Evolutionary conservation across 2,113 vertebrate species (phyloP).

Genomic region (Xenopus borealis): DNA sequence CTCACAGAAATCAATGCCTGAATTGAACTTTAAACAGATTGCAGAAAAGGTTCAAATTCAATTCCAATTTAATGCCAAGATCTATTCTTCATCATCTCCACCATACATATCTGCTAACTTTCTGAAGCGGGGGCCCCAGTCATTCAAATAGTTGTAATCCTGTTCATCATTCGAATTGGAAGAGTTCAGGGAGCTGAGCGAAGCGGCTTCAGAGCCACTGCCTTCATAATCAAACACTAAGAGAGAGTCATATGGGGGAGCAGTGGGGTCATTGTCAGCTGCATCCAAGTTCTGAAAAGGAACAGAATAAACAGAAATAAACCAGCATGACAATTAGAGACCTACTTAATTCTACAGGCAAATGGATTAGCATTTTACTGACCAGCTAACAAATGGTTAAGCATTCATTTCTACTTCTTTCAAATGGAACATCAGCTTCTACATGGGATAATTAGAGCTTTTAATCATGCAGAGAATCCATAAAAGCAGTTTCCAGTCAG

Average conservation of each 20-base stretch:
- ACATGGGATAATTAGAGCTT: constrained; percentile 23
- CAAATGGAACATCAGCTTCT: constrained; percentile 25
- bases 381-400: not conserved
- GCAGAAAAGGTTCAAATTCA: not conserved
- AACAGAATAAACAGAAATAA: not conserved
- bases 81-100: constrained; percentile 63
- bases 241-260: constrained; percentile 82
- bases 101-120: constrained; percentile 86
- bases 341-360: not conserved
- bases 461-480: constrained; percentile 38
- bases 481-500: constrained; percentile 19
- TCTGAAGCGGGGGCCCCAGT: constrained; percentile 84
- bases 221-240: constrained; percentile 87
- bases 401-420: not conserved
- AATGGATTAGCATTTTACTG: not conserved
- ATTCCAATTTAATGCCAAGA: not conserved
- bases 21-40: not conserved
- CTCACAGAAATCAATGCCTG: not conserved
- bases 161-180: constrained; percentile 72
- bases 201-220: constrained; percentile 74
- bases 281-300: constrained; percentile 76
- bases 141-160: constrained; percentile 72
- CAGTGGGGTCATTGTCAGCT: constrained; percentile 79
- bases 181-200: constrained; percentile 79
- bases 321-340: not conserved